Percentiles rank a stretch among this genome's conserved stretches.
phyloP scores from a whole-genome alignment of 2,113 vertebrate species.

The Myotis brandtii region DNA sequence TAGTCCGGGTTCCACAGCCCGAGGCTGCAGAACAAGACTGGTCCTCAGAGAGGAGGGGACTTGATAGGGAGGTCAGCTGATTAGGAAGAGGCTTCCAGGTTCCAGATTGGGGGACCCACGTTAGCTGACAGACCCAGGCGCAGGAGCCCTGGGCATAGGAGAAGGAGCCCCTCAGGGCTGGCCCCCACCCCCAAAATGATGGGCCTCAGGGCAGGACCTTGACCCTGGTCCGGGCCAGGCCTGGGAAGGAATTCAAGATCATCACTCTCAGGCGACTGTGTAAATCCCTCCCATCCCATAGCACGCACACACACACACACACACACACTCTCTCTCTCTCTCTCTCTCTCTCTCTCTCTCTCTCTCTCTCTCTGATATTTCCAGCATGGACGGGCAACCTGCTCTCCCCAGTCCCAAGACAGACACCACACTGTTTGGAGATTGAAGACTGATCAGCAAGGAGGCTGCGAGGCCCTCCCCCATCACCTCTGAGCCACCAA shows the following conservation, averaged over 20 bases:
- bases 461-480: conserved; percentile 54
- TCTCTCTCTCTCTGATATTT: no score
- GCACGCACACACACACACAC: no score
- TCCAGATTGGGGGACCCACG: background rate
- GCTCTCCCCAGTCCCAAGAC: conserved; percentile 24
- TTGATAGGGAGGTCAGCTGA: background rate
- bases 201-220: background rate
- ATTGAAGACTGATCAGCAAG: conserved; percentile 75
- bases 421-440: conserved; percentile 67
- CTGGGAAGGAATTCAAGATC: background rate
- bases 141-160: background rate
- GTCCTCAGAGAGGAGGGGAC: background rate
- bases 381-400: background rate
- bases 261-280: background rate
- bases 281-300: background rate
- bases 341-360: no score
- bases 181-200: background rate
- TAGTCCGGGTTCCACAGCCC: background rate
- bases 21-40: background rate
- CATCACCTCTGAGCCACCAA: conserved; percentile 37
- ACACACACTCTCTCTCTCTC: no score
- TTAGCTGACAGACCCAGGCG: background rate
- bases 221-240: background rate
- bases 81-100: background rate
- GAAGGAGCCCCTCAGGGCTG: background rate